Evolutionary conservation across 2,113 vertebrate species (phyloP), one percentile per base, ranked within the genome.

Genomic region (Myrmecophaga tridactyla): DNA sequence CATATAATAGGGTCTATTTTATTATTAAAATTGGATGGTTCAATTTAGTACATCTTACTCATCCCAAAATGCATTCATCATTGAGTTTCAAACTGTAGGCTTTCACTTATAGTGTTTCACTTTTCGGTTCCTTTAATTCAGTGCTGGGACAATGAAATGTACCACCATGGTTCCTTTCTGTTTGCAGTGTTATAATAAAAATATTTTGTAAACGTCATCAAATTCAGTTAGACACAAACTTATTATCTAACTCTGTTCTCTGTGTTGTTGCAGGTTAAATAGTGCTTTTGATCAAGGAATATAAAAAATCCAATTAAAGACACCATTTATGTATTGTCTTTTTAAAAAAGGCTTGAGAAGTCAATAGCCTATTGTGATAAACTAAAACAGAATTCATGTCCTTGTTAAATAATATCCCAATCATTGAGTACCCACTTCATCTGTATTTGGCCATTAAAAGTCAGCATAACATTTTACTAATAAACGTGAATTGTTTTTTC

Each of bases 131-230:
- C 51, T 13, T 83, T 92, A 92, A 89, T 53, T 51, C 62, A 84
- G 6, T 77, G 3, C 70, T 78, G 10, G 63, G 41, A 87, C n/a
- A 65, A 75, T 62, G 34, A 81, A 63, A 60, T 88, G 34, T 63
- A 84, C 9, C 20, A 70, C 48, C 51, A 83, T 5, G 53, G n/a
- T n/a, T 92, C 12, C 41, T 78, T 89, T 9, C 6, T 53, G 89
- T 95, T 84, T 70, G 29, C 70, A 62, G 73, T 86, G 21, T 70
- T 82, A 82, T 95, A n/a, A 53, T 56, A 46, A 91, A 92, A 76
- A 67, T 87, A 53, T n/a, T 67, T 80, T 82, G 67, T 70, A 53
- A 84, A 36, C 29, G 70, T 53, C 15, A 75, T 36, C 31, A 91
- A 80, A 95, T 80, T 82, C 9, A 58, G 58, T 95, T 82, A 65